Evolutionary conservation across 2,888 invertebrate species (phyloP).

Genomic region (Syrista parreyssii): DNA sequence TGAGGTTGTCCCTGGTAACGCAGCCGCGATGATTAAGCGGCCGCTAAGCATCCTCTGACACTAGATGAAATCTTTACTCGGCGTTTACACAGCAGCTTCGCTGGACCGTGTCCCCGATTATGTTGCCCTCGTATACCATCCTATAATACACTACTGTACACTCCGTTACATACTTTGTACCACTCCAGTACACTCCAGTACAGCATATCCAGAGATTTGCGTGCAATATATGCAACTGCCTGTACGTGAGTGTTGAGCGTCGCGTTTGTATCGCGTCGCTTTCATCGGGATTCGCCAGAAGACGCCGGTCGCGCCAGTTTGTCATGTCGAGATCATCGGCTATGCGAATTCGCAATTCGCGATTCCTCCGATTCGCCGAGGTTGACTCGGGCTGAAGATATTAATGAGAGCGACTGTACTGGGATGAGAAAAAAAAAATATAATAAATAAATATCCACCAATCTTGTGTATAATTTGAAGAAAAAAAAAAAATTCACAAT

Average conservation of each 20-base stretch:
- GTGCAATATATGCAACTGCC: neutral
- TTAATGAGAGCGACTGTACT: neutral
- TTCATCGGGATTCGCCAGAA: neutral
- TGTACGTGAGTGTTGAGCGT: neutral
- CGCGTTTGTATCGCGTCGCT: neutral
- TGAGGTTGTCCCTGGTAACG: neutral
- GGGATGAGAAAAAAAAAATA: neutral
- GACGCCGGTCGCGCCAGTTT: neutral
- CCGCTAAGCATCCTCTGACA: neutral
- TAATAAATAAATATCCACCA: too few species aligned
- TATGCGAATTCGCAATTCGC: neutral
- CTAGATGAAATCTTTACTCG: constrained; percentile 3
- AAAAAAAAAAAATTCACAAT: too few species aligned
- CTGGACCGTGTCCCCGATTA: constrained; percentile 5
- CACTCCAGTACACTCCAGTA: neutral
- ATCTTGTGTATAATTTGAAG: too few species aligned
- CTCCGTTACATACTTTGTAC: neutral
- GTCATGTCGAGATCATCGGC: constrained; percentile 1
- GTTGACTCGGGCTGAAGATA: neutral
- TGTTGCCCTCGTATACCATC: neutral
- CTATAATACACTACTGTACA: neutral
- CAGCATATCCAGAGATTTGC: neutral
- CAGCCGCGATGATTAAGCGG: constrained; percentile 1
- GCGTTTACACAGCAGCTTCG: neutral
- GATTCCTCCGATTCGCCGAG: neutral